A percentile compares a stretch with the other conserved stretches of the same genome.
phyloP scores from a whole-genome alignment of 1,140 invertebrate species.

The Daktulosphaira vitifoliae region DNA sequence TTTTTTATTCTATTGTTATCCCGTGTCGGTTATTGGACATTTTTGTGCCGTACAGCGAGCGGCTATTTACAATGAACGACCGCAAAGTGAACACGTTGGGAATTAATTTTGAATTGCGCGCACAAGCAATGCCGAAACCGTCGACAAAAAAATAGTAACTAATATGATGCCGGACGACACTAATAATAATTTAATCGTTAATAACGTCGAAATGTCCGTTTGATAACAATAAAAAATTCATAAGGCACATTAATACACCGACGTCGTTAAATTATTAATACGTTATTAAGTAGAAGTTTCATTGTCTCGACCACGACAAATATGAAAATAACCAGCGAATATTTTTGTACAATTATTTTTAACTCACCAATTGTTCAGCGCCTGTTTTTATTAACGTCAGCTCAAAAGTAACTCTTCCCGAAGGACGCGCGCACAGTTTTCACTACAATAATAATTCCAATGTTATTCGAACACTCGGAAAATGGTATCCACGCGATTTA shows the following conservation, averaged over 20 bases:
- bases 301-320: too few relatives aligned
- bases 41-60: too few relatives aligned
- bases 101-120: conserved; percentile 24
- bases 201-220: conserved; percentile 5
- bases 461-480: too few relatives aligned
- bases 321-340: too few relatives aligned
- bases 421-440: neutral
- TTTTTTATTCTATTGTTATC: neutral
- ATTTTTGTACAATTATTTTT: too few relatives aligned
- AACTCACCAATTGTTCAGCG: too few relatives aligned
- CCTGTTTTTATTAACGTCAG: neutral
- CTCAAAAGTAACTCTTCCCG: neutral
- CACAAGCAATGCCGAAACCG: conserved; percentile 9
- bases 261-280: neutral
- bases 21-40: neutral
- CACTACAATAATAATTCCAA: neutral
- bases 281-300: too few relatives aligned
- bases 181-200: conserved; percentile 31
- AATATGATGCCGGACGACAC: conserved; percentile 5
- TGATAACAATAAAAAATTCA: conserved; percentile 32
- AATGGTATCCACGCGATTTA: too few relatives aligned
- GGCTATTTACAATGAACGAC: neutral
- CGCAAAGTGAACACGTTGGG: neutral
- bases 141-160: neutral
- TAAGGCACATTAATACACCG: conserved; percentile 12